A percentile compares a stretch with the other conserved stretches of the same genome.
phyloP scores from a whole-genome alignment of 2,797 vertebrate genomes.

The Botia kubotai region DNA sequence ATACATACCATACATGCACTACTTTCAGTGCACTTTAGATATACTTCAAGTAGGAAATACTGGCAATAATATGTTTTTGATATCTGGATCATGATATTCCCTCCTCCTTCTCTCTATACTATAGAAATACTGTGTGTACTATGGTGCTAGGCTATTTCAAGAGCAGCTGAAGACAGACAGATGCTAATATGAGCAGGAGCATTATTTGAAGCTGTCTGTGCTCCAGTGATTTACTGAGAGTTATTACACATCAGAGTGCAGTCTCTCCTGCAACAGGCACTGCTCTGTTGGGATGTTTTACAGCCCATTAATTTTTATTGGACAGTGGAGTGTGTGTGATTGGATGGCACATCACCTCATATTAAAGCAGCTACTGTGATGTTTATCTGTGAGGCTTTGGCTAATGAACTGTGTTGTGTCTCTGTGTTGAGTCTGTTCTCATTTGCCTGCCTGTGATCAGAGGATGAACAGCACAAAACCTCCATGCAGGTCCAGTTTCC shows the following conservation, averaged over 20 bases:
- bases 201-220: not conserved
- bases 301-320: conserved; percentile 35
- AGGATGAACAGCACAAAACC: conserved; percentile 5
- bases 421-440: not conserved
- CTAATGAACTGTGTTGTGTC: not conserved
- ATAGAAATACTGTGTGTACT: no score
- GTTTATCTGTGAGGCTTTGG: conserved; percentile 15
- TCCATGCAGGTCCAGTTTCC: not conserved
- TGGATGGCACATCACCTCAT: conserved; percentile 19
- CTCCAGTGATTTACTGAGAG: conserved; percentile 7
- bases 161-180: no score
- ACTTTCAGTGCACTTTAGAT: no score
- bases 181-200: no score
- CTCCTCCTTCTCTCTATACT: no score
- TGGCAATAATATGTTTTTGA: no score
- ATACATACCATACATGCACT: no score
- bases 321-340: conserved; percentile 19
- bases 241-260: conserved; percentile 26
- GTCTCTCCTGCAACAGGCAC: conserved; percentile 2
- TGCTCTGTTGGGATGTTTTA: conserved; percentile 23
- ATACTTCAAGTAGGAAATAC: no score
- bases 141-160: no score
- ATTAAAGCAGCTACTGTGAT: conserved; percentile 20
- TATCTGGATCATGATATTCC: no score
- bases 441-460: not conserved